Evolutionary conservation across 2,888 invertebrate genomes (phyloP), one percentile per base, ranked within the genome.

Genomic region (Acleris cristana): DNA sequence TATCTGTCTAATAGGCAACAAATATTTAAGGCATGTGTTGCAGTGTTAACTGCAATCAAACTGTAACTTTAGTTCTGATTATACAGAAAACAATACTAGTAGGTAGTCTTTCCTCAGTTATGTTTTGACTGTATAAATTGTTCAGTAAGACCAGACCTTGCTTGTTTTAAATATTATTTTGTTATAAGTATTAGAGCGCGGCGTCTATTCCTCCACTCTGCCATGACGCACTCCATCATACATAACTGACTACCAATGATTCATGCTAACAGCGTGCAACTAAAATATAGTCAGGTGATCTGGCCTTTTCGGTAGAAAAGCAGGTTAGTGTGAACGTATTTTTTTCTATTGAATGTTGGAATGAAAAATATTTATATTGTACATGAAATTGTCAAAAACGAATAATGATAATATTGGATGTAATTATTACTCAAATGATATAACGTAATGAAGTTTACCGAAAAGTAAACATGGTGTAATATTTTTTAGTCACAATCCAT

Each of bases 351-450:
- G 18, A 58, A 58, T 58, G 48, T 48, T 58, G 45, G 26, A 26
- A 26, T 48, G 26, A 58, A 58, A 48, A 48, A 16, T 48, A 4
- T 26, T 57, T 45, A 45, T 45, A 45, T 23, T 23, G 53, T 40
- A 53, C 30, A 52, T 53, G 16, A 48, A 58, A 26, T 58, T 48
- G 23, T 16, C 56, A 58, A 26, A 53, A 40, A 45, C 8, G 30
- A 30, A 16, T 1, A 21, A 26, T 26, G 2, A 45, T 16, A 21
- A 48, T 48, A 23, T 26, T 26, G 23, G 18, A 23, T 48, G 45
- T 57, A 44, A 21, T 56, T 56, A 21, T 44, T 56, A 21, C 21
- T 57, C 16, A 45, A 45, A n/a, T 45, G 3, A 54, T 40, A 14
- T 1, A 40, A 14, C 3, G 4, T 40, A 40, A 40, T 4, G 3